A percentile compares a stretch with the other conserved stretches of the same genome.
phyloP scores from a whole-genome alignment of 37 sponge, comb jelly and placozoan species.

The Geodia barretti region DNA sequence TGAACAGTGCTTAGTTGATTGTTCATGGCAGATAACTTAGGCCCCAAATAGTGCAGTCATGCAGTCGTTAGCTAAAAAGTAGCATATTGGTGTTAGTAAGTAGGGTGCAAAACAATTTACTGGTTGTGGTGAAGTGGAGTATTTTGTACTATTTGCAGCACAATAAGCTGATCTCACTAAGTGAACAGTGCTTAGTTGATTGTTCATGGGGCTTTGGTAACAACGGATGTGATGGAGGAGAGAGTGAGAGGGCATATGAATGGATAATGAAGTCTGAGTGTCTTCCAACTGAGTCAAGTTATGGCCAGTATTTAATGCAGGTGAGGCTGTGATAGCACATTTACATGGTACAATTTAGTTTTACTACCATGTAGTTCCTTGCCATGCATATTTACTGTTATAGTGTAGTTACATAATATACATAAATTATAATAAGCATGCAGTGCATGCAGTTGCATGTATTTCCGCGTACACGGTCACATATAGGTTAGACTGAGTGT shows the following conservation, averaged over 20 bases:
- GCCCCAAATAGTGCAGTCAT: too few relatives aligned
- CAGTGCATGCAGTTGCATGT: background rate
- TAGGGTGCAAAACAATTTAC: too few relatives aligned
- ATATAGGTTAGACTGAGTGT: too few relatives aligned
- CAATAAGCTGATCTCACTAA: constrained; percentile 42
- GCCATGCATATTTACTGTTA: too few relatives aligned
- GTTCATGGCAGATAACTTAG: too few relatives aligned
- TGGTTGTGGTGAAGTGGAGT: too few relatives aligned
- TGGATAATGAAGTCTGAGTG: constrained; percentile 90
- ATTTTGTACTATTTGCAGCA: constrained; percentile 20
- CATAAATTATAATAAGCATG: background rate
- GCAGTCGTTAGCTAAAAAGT: too few relatives aligned
- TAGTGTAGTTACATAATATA: background rate
- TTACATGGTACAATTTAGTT: too few relatives aligned
- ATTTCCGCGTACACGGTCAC: too few relatives aligned
- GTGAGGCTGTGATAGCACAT: constrained; percentile 42
- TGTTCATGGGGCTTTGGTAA: constrained; percentile 98
- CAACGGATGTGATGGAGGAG: constrained; percentile 99
- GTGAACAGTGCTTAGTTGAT: constrained; percentile 89
- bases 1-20: constrained; percentile 90
- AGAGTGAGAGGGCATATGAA: constrained; percentile 90
- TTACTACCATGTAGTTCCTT: background rate
- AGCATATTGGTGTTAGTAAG: too few relatives aligned
- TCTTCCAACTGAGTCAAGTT: constrained; percentile 75
- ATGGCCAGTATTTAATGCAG: constrained; percentile 90